phyloP scores from a whole-genome alignment of 64 coral and sea anemone species.

The Orbicella faveolata region DNA sequence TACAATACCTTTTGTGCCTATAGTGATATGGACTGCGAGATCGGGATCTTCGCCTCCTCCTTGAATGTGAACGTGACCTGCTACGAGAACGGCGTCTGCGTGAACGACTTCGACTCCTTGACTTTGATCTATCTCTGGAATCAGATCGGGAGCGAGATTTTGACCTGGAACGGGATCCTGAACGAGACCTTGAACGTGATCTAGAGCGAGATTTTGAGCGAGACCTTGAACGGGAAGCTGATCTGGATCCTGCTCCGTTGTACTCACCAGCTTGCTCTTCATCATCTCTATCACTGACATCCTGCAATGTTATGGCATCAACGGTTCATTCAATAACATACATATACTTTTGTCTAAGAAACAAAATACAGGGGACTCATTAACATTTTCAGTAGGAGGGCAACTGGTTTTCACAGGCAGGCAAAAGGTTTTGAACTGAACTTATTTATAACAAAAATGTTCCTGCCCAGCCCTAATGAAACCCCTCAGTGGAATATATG shows the following conservation, averaged over 20 bases:
- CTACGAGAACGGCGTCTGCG: constrained; percentile 49
- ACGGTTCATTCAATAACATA: no score
- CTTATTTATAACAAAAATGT: no score
- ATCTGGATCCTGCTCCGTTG: constrained; percentile 23
- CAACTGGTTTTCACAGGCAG: no score
- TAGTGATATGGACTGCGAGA: constrained; percentile 90
- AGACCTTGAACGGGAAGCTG: constrained; percentile 58
- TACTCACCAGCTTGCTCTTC: constrained; percentile 17
- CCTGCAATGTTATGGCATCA: neutral
- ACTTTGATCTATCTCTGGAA: constrained; percentile 67
- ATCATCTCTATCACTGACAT: constrained; percentile 29
- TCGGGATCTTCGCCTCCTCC: constrained; percentile 58
- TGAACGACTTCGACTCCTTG: constrained; percentile 67
- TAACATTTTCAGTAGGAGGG: no score
- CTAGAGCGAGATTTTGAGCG: constrained; percentile 71
- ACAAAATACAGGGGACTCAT: neutral
- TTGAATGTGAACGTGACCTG: constrained; percentile 57
- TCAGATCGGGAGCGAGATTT: constrained; percentile 66
- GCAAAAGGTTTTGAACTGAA: no score
- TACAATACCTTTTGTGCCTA: constrained; percentile 48
- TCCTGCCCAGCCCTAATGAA: no score
- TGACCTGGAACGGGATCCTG: constrained; percentile 51
- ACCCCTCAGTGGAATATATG: no score
- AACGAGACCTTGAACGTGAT: constrained; percentile 68
- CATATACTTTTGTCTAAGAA: no score